phyloP scores from a whole-genome alignment of 2,888 invertebrate species.

The Laspeyria flexula region DNA sequence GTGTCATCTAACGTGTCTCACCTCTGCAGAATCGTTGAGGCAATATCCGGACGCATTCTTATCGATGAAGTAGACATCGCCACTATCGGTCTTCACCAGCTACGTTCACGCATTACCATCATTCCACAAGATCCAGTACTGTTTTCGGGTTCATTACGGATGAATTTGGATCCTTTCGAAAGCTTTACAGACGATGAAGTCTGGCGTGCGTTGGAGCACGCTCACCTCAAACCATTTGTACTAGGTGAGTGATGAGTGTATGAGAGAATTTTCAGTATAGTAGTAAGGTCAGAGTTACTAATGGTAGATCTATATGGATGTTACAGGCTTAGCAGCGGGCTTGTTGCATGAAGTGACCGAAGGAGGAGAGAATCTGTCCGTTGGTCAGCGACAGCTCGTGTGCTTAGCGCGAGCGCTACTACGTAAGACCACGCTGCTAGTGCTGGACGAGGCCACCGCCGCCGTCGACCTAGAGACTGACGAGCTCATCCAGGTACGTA shows the following conservation, averaged over 20 bases:
- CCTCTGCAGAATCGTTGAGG: constrained; percentile 87
- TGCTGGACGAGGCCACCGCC: constrained; percentile 94
- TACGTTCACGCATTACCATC: background rate
- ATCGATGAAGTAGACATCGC: constrained; percentile 95
- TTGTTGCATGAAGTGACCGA: constrained; percentile 79
- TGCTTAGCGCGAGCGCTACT: constrained; percentile 91
- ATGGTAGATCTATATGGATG: no score
- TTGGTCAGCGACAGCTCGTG: constrained; percentile 89
- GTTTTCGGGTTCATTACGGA: background rate
- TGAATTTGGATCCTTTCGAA: background rate
- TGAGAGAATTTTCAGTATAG: no score
- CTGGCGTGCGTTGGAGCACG: background rate
- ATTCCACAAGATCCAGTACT: background rate
- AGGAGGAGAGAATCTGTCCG: constrained; percentile 88
- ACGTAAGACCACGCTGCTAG: constrained; percentile 88
- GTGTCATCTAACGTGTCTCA: background rate
- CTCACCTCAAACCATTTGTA: no score
- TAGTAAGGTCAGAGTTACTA: no score
- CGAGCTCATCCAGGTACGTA: constrained; percentile 55
- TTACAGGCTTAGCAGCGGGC: no score
- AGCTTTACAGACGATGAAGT: background rate
- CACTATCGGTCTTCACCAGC: constrained; percentile 80
- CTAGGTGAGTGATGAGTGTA: no score
- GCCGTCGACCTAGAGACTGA: constrained; percentile 83
- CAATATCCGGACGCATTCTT: constrained; percentile 92